Base-by-base conservation (phyloP, 2,113 vertebrate genomes). In the Amblyopsis rosae region DNA sequence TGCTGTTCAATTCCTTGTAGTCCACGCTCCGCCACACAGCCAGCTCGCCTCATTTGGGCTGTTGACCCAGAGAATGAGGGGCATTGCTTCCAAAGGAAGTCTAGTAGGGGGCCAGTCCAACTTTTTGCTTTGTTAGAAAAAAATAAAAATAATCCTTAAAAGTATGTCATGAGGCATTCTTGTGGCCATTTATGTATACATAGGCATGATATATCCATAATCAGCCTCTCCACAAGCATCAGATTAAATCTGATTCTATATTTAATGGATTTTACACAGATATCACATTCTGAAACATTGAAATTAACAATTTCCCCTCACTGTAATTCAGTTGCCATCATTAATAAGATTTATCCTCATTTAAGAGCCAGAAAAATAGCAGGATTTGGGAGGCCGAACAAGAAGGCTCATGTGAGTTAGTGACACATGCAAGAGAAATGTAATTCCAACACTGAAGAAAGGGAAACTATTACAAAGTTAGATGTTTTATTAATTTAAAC, bases 291-390 rank as follows among this genome's bases (percentile, higher is more conserved):
- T n/a, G 66, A 84, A 87, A 86, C 79, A 84, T 85, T 88, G 82
- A 84, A 87, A 86, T 89, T 88, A 89, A 88, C 85, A 81, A 76
- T 33, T 75, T 55, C 77, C 26, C 68, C 75, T 71, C 76, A 73
- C 86, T 74, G 64, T 71, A 72, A 81, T 84, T 82, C 87, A 76
- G 74, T 73, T 80, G 83, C 83, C 75, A 82, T 89, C 83, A 84
- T 81, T 84, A 84, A 81, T 84, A 78, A 84, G 80, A 86, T 82
- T 81, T 80, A 73, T 72, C 82, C 73, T 50, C 9, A 3, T 87
- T 12, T 51, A 81, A 84, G 79, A 84, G 75, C 67, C 49, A 16
- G 66, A 71, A 66, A 81, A 72, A 62, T 11, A 73, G 47, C 26
- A 26, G 26, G 26, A 26, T 26, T 26, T 26, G 26, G 26, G 1